phyloP scores from a whole-genome alignment of 2,113 vertebrate species.

The Cebus imitator region DNA sequence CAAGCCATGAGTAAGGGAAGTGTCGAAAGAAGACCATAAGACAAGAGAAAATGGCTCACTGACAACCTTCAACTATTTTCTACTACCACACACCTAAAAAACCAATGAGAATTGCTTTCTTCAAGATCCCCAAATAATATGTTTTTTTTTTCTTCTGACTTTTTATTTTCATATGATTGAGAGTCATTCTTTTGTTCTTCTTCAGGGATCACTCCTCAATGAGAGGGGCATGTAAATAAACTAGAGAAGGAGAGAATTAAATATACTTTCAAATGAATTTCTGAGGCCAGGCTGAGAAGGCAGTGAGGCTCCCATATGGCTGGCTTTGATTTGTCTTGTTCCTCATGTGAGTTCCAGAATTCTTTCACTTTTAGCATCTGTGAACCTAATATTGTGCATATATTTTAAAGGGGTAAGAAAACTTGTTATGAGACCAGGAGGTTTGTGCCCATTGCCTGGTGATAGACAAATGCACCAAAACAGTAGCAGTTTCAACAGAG shows the following conservation, averaged over 20 bases:
- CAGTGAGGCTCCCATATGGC: rapidly evolving
- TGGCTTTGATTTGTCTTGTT: rapidly evolving
- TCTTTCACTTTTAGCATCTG: rapidly evolving
- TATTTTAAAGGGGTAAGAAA: neutral
- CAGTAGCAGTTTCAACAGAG: too few species aligned
- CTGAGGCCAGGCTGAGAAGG: rapidly evolving
- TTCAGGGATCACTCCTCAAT: neutral
- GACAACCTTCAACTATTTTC: neutral
- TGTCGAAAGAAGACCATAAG: neutral
- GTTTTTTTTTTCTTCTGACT: neutral
- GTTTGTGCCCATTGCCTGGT: neutral
- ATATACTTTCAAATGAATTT: neutral
- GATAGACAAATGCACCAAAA: neutral
- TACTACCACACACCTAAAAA: neutral
- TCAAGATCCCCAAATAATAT: neutral
- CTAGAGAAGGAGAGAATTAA: neutral
- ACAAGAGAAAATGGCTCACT: neutral
- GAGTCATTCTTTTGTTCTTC: neutral
- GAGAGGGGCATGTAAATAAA: neutral
- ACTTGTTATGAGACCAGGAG: neutral
- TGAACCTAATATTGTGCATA: rapidly evolving
- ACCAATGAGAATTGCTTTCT: neutral
- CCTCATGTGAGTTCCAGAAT: too few species aligned
- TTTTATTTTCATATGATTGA: neutral
- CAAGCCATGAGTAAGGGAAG: neutral